Conservation (phyloP, 92 coral and sea anemone genomes). For the Palythoa caribaeorum region DNA sequence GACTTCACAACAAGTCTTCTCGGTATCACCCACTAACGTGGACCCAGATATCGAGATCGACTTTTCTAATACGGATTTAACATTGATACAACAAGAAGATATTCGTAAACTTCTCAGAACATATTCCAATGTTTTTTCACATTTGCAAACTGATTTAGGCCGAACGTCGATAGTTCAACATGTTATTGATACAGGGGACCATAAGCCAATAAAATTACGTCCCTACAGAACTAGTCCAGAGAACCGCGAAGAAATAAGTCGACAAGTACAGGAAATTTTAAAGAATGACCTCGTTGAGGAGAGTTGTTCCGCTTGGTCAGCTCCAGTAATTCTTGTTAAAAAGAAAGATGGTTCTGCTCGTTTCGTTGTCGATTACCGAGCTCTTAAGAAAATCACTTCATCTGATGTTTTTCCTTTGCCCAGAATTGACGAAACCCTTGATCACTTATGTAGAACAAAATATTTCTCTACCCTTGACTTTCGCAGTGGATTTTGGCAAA, state of each 20-base stretch:
- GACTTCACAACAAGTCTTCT: neutral
- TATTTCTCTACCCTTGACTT: conserved; percentile 64
- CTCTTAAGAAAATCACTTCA: conserved; percentile 51
- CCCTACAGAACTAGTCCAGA: conserved; percentile 72
- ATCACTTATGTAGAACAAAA: conserved; percentile 53
- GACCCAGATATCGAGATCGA: neutral
- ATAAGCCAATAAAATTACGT: conserved; percentile 59
- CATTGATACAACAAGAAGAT: neutral
- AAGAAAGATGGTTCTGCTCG: conserved; percentile 68
- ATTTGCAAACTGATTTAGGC: conserved; percentile 55
- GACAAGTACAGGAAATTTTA: conserved; percentile 61
- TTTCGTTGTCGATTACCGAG: conserved; percentile 63
- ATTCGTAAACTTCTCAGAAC: conserved; percentile 31
- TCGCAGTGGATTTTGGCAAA: conserved; percentile 66
- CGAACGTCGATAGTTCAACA: conserved; percentile 64
- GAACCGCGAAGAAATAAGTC: conserved; percentile 50
- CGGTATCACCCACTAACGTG: neutral
- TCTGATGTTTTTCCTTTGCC: conserved; percentile 64
- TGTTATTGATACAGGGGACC: conserved; percentile 61
- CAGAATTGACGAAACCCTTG: conserved; percentile 61
- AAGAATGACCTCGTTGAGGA: conserved; percentile 61
- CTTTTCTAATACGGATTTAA: conserved; percentile 13
- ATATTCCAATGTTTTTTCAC: conserved; percentile 64
- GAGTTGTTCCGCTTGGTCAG: conserved; percentile 66
- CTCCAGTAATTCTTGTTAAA: conserved; percentile 68